phyloP scores from a whole-genome alignment of 2,888 invertebrate genomes.

The Nematopogon swammerdamellus region DNA sequence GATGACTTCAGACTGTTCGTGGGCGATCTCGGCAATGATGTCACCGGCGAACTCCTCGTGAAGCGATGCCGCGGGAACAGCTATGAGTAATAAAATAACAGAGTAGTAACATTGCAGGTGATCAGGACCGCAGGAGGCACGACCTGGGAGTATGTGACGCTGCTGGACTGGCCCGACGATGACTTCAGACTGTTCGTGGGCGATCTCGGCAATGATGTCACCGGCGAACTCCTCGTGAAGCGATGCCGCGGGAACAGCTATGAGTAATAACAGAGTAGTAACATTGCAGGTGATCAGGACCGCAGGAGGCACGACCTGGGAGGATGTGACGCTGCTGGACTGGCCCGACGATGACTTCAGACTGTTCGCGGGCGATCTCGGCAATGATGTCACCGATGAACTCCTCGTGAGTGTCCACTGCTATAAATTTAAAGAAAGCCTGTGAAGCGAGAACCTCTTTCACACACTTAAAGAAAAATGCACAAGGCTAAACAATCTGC shows the following conservation, averaged over 20 bases:
- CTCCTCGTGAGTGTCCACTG: constrained; percentile 61
- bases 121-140: constrained; percentile 91
- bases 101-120: constrained; percentile 41
- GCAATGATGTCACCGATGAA: constrained; percentile 99
- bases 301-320: constrained; percentile 95
- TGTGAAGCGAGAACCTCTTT: too few relatives aligned
- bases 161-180: constrained; percentile 96
- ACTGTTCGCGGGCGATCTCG: constrained; percentile 98
- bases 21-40: constrained; percentile 99
- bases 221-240: constrained; percentile 88
- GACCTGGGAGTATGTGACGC: constrained; percentile 93
- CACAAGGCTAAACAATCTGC: neutral
- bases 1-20: constrained; percentile 98
- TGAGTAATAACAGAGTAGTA: too few relatives aligned
- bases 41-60: constrained; percentile 92
- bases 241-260: too few relatives aligned
- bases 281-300: constrained; percentile 69
- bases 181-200: constrained; percentile 99
- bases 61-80: too few relatives aligned
- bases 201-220: constrained; percentile 99
- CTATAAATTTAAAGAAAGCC: too few relatives aligned
- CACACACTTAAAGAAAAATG: neutral
- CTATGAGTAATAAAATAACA: too few relatives aligned
- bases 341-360: constrained; percentile 99
- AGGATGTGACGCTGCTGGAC: constrained; percentile 88